Evolutionary conservation across 2,797 vertebrate genomes (phyloP).

Genomic region (Scolopax rusticola): DNA sequence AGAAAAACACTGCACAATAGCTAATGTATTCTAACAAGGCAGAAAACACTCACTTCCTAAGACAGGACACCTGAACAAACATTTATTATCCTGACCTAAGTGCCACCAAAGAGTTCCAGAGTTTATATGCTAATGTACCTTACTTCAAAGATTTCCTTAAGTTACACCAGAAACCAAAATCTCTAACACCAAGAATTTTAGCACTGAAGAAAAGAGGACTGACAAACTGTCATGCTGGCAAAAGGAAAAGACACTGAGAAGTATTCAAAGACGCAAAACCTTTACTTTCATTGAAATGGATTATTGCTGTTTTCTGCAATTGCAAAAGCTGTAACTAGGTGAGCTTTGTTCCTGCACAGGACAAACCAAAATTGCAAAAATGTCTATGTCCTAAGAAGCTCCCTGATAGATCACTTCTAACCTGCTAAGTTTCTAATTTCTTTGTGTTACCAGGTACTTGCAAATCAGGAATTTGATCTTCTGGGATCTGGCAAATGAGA

Average conservation of each 20-base stretch:
- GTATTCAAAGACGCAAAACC: neutral
- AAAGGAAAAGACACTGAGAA: neutral
- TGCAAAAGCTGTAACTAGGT: neutral
- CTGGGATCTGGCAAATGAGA: neutral
- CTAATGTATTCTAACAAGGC: neutral
- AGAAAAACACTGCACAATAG: neutral
- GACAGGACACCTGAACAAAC: slow-evolving; percentile 51
- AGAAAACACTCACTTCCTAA: neutral
- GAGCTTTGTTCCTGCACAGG: neutral
- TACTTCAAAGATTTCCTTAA: slow-evolving; percentile 47
- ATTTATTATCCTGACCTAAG: neutral
- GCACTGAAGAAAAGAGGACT: neutral
- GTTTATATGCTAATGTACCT: slow-evolving; percentile 23
- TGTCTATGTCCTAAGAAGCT: neutral
- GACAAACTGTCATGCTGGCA: neutral
- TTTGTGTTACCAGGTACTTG: neutral
- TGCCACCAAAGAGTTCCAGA: neutral
- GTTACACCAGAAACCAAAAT: neutral
- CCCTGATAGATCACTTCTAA: neutral
- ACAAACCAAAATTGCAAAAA: neutral
- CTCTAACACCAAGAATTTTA: neutral
- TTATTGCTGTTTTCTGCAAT: neutral
- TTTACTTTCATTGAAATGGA: neutral
- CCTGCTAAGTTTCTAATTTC: neutral
- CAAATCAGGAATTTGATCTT: slow-evolving; percentile 38